Evolutionary conservation across 1,140 invertebrate genomes (phyloP).

Genomic region (Trissolcus basalis): DNA sequence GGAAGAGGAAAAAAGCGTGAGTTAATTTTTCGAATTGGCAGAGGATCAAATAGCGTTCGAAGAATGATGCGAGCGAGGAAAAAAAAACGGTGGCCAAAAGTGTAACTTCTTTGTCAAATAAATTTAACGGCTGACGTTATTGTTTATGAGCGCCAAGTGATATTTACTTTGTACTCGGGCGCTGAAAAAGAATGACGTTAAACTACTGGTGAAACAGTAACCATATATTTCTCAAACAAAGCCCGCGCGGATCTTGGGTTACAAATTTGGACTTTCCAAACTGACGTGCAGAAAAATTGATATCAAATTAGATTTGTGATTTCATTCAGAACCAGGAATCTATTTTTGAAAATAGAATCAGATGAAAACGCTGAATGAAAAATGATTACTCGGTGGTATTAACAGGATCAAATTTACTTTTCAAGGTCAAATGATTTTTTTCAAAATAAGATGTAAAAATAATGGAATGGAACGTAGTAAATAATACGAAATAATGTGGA

Average conservation of each 20-base stretch:
- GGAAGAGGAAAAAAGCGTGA: too few species aligned
- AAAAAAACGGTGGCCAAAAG: conserved; percentile 16
- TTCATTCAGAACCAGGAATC: too few species aligned
- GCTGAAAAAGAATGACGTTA: conserved; percentile 12
- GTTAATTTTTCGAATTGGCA: conserved; percentile 31
- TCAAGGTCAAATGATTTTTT: too few species aligned
- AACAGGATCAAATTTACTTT: too few species aligned
- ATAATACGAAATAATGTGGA: too few species aligned
- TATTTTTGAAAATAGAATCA: too few species aligned
- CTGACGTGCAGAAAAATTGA: too few species aligned
- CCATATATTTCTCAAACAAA: conserved; percentile 13
- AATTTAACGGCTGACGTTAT: conserved; percentile 17
- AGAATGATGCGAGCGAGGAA: conserved; percentile 7
- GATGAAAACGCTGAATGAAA: too few species aligned
- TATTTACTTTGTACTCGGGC: conserved; percentile 13
- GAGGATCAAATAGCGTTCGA: conserved; percentile 6
- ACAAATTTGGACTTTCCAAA: conserved; percentile 11
- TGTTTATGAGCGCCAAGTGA: conserved; percentile 1
- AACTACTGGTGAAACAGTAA: conserved; percentile 7
- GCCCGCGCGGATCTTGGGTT: background rate
- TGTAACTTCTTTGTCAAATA: conserved; percentile 25
- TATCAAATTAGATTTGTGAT: too few species aligned
- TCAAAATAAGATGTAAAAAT: too few species aligned
- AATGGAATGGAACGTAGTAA: too few species aligned
- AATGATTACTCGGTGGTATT: too few species aligned